phyloP scores from a whole-genome alignment of 2,888 invertebrate species.

The Acanthoscelides obtectus region DNA sequence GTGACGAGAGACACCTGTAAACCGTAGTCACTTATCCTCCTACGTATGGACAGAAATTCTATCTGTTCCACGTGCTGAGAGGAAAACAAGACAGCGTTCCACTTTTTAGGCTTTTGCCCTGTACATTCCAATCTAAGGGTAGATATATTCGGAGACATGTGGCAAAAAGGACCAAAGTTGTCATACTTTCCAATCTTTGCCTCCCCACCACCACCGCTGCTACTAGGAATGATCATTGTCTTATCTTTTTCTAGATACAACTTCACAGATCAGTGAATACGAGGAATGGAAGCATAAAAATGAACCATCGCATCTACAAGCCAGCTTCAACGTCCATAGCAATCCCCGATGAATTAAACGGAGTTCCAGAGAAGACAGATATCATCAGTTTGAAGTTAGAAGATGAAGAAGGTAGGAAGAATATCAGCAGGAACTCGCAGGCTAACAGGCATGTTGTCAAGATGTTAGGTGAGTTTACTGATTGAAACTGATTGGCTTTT shows the following conservation, averaged over 20 bases:
- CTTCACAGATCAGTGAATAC: constrained; percentile 42
- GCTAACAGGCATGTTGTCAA: constrained; percentile 50
- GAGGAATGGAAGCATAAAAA: constrained; percentile 40
- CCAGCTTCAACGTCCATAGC: constrained; percentile 26
- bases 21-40: no score
- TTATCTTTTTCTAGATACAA: constrained; percentile 31
- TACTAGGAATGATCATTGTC: no score
- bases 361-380: constrained; percentile 21
- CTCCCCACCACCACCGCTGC: no score
- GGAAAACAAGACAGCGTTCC: no score
- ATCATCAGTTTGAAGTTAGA: constrained; percentile 19
- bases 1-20: no score
- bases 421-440: constrained; percentile 43
- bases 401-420: constrained; percentile 45
- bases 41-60: no score
- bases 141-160: no score
- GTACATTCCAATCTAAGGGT: no score
- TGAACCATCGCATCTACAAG: constrained; percentile 38
- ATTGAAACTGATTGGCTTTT: neutral
- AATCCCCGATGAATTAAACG: constrained; percentile 27
- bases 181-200: no score
- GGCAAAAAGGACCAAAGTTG: no score
- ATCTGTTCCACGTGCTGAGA: no score
- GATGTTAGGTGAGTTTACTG: constrained; percentile 53
- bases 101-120: no score